phyloP scores from a whole-genome alignment of 2,113 vertebrate genomes.

The Prunella himalayana region DNA sequence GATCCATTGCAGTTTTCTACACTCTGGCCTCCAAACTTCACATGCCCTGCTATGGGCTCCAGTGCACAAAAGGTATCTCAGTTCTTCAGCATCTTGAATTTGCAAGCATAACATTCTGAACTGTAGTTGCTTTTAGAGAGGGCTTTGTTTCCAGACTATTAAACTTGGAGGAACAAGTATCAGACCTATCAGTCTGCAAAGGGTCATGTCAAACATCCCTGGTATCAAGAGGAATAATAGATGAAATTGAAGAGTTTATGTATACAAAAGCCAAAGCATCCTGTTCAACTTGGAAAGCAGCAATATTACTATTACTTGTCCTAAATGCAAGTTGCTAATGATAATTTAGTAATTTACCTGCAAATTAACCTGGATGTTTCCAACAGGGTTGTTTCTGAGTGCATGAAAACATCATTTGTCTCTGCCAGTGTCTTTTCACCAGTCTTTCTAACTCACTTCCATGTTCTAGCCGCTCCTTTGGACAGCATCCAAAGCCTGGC shows the following conservation, averaged over 20 bases:
- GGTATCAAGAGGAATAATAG: not conserved
- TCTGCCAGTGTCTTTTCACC: not conserved
- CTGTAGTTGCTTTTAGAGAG: not conserved
- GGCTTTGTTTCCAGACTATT: not conserved
- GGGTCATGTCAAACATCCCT: not conserved
- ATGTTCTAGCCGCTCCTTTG: constrained; percentile 83
- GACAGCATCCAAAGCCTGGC: constrained; percentile 91
- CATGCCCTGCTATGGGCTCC: constrained; percentile 89
- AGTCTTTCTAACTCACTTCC: not conserved
- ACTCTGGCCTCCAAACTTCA: constrained; percentile 83
- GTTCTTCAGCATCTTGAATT: not conserved
- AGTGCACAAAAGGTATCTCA: constrained; percentile 89
- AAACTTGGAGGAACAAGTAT: not conserved
- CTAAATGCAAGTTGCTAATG: not conserved
- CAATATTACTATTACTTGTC: not conserved
- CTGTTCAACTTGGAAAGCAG: not conserved
- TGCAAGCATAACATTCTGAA: not conserved
- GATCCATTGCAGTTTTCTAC: constrained; percentile 82
- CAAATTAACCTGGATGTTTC: not conserved
- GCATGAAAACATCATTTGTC: not conserved
- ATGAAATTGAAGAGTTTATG: not conserved
- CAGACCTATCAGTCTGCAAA: not conserved
- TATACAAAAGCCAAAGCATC: not conserved
- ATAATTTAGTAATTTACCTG: not conserved
- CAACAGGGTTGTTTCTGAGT: not conserved